Evolutionary conservation across 64 coral and sea anemone genomes (phyloP), one percentile per base, ranked within the genome.

Genomic region (Montipora cactus): DNA sequence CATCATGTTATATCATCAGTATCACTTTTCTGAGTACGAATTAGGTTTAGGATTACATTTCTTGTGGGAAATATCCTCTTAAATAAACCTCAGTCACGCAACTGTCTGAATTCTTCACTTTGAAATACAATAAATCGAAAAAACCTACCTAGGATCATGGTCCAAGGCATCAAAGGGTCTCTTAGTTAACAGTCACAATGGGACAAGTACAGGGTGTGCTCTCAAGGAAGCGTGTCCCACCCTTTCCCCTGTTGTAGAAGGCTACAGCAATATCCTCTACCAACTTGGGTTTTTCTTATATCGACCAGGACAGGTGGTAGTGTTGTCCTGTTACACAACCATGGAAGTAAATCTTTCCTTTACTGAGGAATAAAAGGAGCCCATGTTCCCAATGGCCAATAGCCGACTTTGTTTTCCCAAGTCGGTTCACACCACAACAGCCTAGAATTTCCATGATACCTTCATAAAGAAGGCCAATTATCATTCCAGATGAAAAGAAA

Each of bases 261-360:
- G 78, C 47, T 0, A 91, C 37, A 49, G 64, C 14, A 3, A 81
- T 71, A 15, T 91, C 79, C 11, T 73, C 78, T 12, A 83, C 23
- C 7, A 49, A 8, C 66, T 73, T 91, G 2, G 77, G 66, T 68
- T 11, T 59, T n/a, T 91, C 0, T 81, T 1, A 81, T 52, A 45
- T 91, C 89, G 51, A 75, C 89, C 59, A 91, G 20, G 44, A 91
- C 89, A 8, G 89, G 89, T 81, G 89, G 89, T 3, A 91, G 19
- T 10, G 78, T 82, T 21, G 89, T 57, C 7, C 89, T 28, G 67
- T 48, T 82, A n/a, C 89, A 91, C 0, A 91, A 78, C 9, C 77
- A 19, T 13, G 89, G 89, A 47, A 91, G 23, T 52, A 51, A 91
- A 91, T 47, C 89, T 91, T 9, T 91, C 78, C 67, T 81, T 91